Evolutionary conservation across 2,888 invertebrate genomes (phyloP), one percentile per base, ranked within the genome.

Genomic region (Tillus elongatus): DNA sequence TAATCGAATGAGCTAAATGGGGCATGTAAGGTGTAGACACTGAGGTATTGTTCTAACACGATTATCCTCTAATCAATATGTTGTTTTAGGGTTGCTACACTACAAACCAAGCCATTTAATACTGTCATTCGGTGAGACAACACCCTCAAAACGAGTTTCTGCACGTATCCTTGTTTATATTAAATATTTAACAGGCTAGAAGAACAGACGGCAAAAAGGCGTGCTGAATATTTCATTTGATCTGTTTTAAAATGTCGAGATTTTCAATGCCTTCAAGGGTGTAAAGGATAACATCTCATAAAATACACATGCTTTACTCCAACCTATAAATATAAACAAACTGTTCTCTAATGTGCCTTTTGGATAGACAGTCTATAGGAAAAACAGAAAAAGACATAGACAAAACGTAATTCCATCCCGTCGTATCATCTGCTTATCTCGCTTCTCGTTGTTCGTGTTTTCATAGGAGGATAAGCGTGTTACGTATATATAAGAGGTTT

Each of bases 1-100:
- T 48, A 46, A 50, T 48, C 43, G 42, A 37, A 35, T 24, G 15
- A 33, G 39, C 42, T 42, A 48, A 50, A 50, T 50, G 45, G 43
- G 36, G 43, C 50, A 48, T 50, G 40, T 38, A 48, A 47, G 44
- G 46, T 48, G 45, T 38, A 46, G 46, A 48, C 48, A 44, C 42
- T 42, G 42, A 45, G 35, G 35, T 38, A 48, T 45, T 50, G 44
- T 43, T 34, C 26, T 29, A 12, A 8, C 32, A 6, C 9, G 15
- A n/a, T 32, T 32, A 32, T 29, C 30, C 6, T 11, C 15, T 15
- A 11, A 33, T 30, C 34, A 13, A 28, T 33, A 27, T 33, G 34
- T 33, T 33, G 11, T 14, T 32, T 14, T 14, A 13, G 8, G 4
- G 6, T 29, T 29, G 4, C 10, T 29, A 6, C 29, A 29, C 6